Conservation (phyloP, 2,888 invertebrate species). For the Mythimna impura region DNA sequence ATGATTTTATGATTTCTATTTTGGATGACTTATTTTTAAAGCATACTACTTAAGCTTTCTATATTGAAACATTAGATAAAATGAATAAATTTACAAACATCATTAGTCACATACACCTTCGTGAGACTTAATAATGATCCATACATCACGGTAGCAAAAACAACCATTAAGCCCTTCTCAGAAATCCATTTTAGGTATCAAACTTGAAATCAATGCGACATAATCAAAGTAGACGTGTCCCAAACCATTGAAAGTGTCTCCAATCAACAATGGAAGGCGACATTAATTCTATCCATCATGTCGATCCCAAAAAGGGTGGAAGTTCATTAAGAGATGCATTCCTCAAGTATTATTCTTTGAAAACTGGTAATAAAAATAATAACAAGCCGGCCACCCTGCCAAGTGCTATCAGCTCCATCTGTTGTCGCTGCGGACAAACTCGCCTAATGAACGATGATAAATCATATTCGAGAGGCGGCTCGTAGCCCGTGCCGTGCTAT, state of each 20-base stretch:
- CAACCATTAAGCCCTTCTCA: slow-evolving; percentile 70
- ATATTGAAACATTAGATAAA: slow-evolving; percentile 33
- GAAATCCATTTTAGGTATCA: slow-evolving; percentile 75
- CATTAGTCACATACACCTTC: slow-evolving; percentile 56
- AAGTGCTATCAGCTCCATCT: slow-evolving; percentile 91
- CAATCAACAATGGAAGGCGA: slow-evolving; percentile 89
- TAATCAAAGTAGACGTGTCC: slow-evolving; percentile 78
- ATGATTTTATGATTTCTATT: not conserved
- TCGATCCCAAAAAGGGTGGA: slow-evolving; percentile 88
- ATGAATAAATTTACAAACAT: slow-evolving; percentile 46
- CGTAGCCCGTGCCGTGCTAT: slow-evolving; percentile 80
- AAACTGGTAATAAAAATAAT: slow-evolving; percentile 91
- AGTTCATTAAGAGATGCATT: slow-evolving; percentile 90
- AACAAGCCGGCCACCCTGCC: slow-evolving; percentile 90
- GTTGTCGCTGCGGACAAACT: slow-evolving; percentile 91
- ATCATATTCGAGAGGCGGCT: slow-evolving; percentile 90
- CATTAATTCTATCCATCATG: slow-evolving; percentile 90
- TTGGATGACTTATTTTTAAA: not conserved
- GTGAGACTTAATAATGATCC: slow-evolving; percentile 58
- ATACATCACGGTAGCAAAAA: slow-evolving; percentile 69
- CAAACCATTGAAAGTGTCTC: slow-evolving; percentile 85
- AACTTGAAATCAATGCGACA: slow-evolving; percentile 78
- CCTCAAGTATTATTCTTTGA: slow-evolving; percentile 90
- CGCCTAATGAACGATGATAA: slow-evolving; percentile 91
- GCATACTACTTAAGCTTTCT: not conserved